phyloP scores from a whole-genome alignment of 1,140 invertebrate species.

The Bombus waltoni region DNA sequence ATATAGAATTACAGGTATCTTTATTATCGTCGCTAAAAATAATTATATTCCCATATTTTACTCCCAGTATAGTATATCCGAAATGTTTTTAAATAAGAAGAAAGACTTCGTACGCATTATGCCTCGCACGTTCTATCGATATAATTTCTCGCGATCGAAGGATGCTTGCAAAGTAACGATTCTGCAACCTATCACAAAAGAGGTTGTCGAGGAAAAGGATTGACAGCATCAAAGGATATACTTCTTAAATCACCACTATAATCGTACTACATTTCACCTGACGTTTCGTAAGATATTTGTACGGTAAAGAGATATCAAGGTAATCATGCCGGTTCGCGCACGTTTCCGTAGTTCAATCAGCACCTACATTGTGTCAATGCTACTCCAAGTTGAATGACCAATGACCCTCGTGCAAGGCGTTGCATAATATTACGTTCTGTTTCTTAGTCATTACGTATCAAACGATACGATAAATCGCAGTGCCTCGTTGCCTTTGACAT shows the following conservation, averaged over 20 bases:
- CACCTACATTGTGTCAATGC: conserved; percentile 62
- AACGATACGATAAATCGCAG: conserved; percentile 32
- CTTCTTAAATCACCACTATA: neutral
- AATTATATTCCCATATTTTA: neutral
- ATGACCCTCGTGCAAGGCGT: conserved; percentile 52
- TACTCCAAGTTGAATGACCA: conserved; percentile 59
- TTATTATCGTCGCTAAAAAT: neutral
- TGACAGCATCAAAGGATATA: neutral
- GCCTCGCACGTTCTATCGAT: neutral
- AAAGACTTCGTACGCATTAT: too few species aligned
- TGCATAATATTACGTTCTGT: conserved; percentile 45
- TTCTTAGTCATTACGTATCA: conserved; percentile 27
- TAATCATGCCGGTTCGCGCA: conserved; percentile 14
- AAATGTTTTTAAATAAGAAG: neutral
- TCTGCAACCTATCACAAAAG: too few species aligned
- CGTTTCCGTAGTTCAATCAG: conserved; percentile 59
- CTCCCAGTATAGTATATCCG: neutral
- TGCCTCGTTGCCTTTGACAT: conserved; percentile 25
- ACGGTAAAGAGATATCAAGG: conserved; percentile 23
- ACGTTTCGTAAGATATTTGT: neutral
- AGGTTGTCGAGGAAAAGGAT: neutral
- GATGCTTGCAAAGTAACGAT: too few species aligned
- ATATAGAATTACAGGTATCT: neutral
- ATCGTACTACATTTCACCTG: neutral
- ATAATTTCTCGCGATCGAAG: neutral